Base-by-base conservation (phyloP, 2,888 invertebrate species). In the Ganaspis brasiliensis region DNA sequence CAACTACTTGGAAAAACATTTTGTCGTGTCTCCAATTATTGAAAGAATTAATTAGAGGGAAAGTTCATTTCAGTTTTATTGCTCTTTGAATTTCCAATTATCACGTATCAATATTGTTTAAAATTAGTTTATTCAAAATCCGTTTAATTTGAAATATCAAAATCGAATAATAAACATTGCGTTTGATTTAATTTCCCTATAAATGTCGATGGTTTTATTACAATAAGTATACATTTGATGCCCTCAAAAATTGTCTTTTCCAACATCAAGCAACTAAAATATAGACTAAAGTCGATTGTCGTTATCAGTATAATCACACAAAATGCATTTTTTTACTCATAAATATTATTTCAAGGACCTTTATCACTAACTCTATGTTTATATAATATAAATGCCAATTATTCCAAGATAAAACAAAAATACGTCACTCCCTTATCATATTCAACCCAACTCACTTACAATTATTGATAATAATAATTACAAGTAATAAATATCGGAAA, bases 331-430 rank as follows among this genome's bases (percentile, higher is more conserved):
- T 59, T 59, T 16, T n/a, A 45, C 16, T 59, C 59, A 4, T 59
- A 59, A 59, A 59, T 59, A 59, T 10, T 59, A 59, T 59, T 59
- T 35, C 35, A 45, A 45, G 45, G 45, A 45, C 12, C 14, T 45
- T 45, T 14, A 14, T 45, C 45, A 45, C 14, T 4, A 45, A 12
- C n/a, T 45, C 45, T 45, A 45, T 45, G 59, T 8, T 4, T 59
- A 3, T 59, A 59, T 59, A 59, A 3, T 59, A 59, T 59, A 59
- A 59, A 35, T 59, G 35, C 9, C n/a, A 16, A 61, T 61, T 35
- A 61, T 35, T 8, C 26, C 16, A 35, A 4, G 31, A 16, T 19
- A 10, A 57, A 35, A 59, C 1, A 31, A 16, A 59, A 31, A 59
- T 35, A 59, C 31, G 35, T 61, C 59, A 61, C 35, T 61, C 35